Base-by-base conservation (phyloP, 2,888 invertebrate genomes). In the Drosophila pseudotakahashii region DNA sequence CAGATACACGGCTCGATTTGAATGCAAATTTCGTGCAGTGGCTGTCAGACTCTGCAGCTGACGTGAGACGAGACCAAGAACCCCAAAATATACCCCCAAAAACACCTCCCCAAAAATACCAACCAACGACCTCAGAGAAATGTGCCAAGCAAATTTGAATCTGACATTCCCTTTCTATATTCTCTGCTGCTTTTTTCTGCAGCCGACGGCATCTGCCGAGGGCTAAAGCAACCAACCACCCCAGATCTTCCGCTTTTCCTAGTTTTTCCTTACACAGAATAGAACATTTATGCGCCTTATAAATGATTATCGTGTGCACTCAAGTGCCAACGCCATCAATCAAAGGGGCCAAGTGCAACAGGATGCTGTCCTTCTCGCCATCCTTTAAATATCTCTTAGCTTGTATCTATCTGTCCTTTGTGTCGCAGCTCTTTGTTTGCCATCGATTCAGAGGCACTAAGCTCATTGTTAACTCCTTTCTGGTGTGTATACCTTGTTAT, bases 251-350 rank as follows among this genome's bases (percentile, higher is more conserved):
- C 26, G n/a, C 26, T 2, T 14, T 14, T 30, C 9, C 26, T n/a
- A 47, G 47, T 10, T 32, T 16, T 32, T 7, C 32, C 16, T 7
- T 1, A 9, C 47, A 3, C 10, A 11, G 32, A 14, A 16, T n/a
- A 16, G 67, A 69, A 60, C 76, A 80, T 77, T 72, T 80, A 80
- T 80, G 51, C 78, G 78, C 75, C 71, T 70, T 85, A 81, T 73
- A 85, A 82, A 85, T 81, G 82, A 85, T 84, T 81, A 85, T 81
- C 73, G 69, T 73, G 75, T 71, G 75, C 69, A 77, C 64, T 79
- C 77, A 60, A 75, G 75, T 79, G 71, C 60, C 70, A 79, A 66
- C 66, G 73, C 76, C 85, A 81, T 85, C 81, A 85, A 81, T 81
- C 81, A 81, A 73, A 51, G 62, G 59, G 59, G 7, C 36, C 44